Evolutionary conservation across 2,888 invertebrate genomes (phyloP).

Genomic region (Metellina segmentata): DNA sequence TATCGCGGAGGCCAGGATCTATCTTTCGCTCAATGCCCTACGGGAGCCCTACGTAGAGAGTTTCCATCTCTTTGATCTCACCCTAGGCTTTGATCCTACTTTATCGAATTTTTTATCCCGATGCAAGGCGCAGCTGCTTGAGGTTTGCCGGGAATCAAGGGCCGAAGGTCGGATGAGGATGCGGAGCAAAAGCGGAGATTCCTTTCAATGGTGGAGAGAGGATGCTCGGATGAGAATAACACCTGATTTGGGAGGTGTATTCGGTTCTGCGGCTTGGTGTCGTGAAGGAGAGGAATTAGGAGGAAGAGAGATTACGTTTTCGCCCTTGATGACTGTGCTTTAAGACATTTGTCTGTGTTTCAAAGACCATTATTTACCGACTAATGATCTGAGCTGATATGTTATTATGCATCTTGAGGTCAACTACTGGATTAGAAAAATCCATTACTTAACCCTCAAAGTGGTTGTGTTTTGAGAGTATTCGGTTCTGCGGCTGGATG

Average conservation of each 20-base stretch:
- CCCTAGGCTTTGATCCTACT: conserved; percentile 68
- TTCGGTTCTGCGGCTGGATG: not conserved
- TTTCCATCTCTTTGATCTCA: conserved; percentile 68
- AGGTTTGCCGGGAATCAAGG: conserved; percentile 40
- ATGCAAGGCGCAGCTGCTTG: conserved; percentile 46
- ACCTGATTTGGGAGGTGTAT: conserved; percentile 1
- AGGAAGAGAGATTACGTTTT: too few species aligned
- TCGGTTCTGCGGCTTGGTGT: not conserved
- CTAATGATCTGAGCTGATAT: too few species aligned
- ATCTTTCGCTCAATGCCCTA: conserved; percentile 43
- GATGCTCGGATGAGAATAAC: not conserved
- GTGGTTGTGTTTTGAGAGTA: not conserved
- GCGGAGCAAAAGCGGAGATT: not conserved
- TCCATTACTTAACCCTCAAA: too few species aligned
- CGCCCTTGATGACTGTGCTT: too few species aligned
- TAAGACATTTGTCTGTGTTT: too few species aligned
- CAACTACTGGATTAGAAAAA: too few species aligned
- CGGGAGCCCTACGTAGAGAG: conserved; percentile 24
- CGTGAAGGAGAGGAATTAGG: too few species aligned
- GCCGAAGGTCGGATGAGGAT: conserved; percentile 52
- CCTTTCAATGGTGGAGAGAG: not conserved
- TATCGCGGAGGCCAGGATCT: conserved; percentile 50
- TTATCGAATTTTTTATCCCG: conserved; percentile 67
- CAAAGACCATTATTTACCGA: too few species aligned
- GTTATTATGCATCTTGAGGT: too few species aligned